Evolutionary conservation across 2,113 vertebrate species (phyloP).

Genomic region (Solenodon paradoxus): DNA sequence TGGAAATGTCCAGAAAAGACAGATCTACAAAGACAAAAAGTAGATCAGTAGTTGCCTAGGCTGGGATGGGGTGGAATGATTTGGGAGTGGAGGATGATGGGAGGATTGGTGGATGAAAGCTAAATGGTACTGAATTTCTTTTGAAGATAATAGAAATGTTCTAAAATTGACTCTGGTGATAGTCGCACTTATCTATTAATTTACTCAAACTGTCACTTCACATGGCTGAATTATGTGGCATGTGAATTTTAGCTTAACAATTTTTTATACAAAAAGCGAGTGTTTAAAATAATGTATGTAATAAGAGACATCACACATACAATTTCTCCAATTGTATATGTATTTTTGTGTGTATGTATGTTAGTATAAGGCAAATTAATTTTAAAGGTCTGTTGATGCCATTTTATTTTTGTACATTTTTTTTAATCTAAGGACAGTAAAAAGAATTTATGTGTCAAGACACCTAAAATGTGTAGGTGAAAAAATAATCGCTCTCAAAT

Average conservation of each 20-base stretch:
- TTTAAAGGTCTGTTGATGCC: neutral
- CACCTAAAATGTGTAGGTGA: neutral
- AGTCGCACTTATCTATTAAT: neutral
- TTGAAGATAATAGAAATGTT: neutral
- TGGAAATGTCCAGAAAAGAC: neutral
- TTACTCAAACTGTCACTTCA: neutral
- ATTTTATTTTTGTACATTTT: neutral
- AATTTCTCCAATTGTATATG: neutral
- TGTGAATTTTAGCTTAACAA: neutral
- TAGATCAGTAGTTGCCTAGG: neutral
- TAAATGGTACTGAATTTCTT: neutral
- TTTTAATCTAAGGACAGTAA: neutral
- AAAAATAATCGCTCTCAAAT: neutral
- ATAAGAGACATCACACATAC: neutral
- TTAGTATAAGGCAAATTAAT: neutral
- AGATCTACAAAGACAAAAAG: neutral
- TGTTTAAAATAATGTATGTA: neutral
- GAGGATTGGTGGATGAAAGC: neutral
- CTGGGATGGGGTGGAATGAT: neutral
- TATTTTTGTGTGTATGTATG: neutral
- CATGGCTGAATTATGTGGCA: neutral
- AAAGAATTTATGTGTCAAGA: neutral
- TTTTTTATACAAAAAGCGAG: neutral
- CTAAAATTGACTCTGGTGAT: neutral
- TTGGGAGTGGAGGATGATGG: neutral